Evolutionary conservation across 2,113 vertebrate genomes (phyloP), one percentile per base, ranked within the genome.

Genomic region (Mirounga angustirostris): DNA sequence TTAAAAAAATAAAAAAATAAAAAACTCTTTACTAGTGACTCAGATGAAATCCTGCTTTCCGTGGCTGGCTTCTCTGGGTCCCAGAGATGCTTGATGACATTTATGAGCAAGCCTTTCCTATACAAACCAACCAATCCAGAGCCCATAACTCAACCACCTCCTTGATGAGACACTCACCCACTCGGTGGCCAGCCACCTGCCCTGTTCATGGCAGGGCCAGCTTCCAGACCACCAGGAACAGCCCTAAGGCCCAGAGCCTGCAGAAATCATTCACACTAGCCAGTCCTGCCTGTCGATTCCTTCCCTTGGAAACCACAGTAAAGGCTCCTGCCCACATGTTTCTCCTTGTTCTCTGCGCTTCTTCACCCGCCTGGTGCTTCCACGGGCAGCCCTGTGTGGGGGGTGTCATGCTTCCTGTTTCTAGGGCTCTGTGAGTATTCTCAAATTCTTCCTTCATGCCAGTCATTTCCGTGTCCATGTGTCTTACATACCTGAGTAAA

Each of bases 311-410:
- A 85, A 24, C 33, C 52, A 40, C 52, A 26, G 1, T 4, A 13
- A 40, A 9, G 24, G 30, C 46, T 28, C 15, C 1, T 21, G 10
- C 7, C 9, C 24, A 24, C 5, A 0, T 16, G 1, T 36, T 30
- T 4, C 18, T 21, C 56, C 11, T 22, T 46, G n/a, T 22, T 73
- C 14, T 26, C 30, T 36, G 19, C 26, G 46, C 73, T n/a, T 18
- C 65, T 67, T 67, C 14, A 40, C 28, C 54, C 2, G 1, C 30
- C 26, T 14, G 2, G 16, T 6, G 65, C 67, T 71, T 79, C 18
- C 13, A 16, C 36, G 1, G 0, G 52, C 7, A 54, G 52, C 40
- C 76, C 56, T 22, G 2, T 1, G 0, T 22, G 78, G 36, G 59
- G 36, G 4, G 2, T 2, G 4, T 7, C 36, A 4, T 2, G 24